Evolutionary conservation across 2,113 vertebrate genomes (phyloP), one percentile per base, ranked within the genome.

Genomic region (Neolamprologus brichardi): DNA sequence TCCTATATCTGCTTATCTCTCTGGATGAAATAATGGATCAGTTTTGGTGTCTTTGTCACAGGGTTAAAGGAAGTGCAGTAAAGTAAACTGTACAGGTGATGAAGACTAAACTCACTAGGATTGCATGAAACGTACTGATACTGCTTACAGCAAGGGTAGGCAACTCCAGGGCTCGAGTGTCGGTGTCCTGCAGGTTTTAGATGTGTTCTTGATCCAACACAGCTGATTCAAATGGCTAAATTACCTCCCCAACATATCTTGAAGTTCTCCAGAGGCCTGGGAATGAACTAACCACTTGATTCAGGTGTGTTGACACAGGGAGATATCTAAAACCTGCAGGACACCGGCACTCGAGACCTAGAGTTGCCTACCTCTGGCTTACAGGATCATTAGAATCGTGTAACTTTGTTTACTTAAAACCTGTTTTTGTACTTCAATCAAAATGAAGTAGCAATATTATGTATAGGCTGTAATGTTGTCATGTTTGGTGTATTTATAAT

Each of bases 1-100:
- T 72, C 23, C 14, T 72, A 17, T 88, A 91, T 93, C 92, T 77
- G 25, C 44, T 87, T 67, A 92, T 93, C 90, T 85, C 64, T 58
- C 44, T 7, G 79, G 84, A 85, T 80, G 60, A 82, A 25, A 83
- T 80, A 70, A 77, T 81, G 78, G 79, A 28, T 15, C 44, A 2
- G 30, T 51, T 90, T 84, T 84, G 37, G 49, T 67, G 53, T 78
- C 5, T 82, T 81, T 87, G 82, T 86, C 60, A 64, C 30, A 5
- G 11, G 20, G 39, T 46, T 64, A 46, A 20, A 56, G 62, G 7
- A 81, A 81, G 52, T 80, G 79, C 41, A 58, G 53, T 7, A n/a
- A 77, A 72, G 44, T 32, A 58, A 79, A 87, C 34, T 52, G 20
- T 23, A 54, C 79, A 86, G 25, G 58, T 32, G 18, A 56, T 5